phyloP scores from a whole-genome alignment of 2,888 invertebrate genomes.

The Geophilus truncorum region DNA sequence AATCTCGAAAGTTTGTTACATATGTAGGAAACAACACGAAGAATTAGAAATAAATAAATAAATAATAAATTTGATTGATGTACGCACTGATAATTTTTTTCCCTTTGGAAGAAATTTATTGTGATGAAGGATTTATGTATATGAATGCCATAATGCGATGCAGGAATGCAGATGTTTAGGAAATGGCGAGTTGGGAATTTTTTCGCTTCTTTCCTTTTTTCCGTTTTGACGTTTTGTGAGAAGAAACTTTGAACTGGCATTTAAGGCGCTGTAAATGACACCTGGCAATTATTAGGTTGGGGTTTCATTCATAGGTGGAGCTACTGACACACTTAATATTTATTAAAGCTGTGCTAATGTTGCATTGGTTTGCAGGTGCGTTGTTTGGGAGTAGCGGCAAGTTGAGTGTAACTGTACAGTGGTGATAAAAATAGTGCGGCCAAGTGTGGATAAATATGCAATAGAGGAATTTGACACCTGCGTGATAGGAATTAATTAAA shows the following conservation, averaged over 20 bases:
- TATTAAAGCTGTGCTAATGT: background rate
- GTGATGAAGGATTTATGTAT: background rate
- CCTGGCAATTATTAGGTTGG: background rate
- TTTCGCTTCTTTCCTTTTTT: background rate
- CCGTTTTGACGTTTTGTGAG: background rate
- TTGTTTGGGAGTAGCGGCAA: background rate
- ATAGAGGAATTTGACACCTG: background rate
- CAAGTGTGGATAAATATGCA: background rate
- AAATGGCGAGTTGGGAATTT: background rate
- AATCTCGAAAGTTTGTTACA: background rate
- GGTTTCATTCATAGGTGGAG: conserved; percentile 7
- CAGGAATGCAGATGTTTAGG: conserved; percentile 5
- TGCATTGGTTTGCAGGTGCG: background rate
- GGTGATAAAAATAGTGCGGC: background rate
- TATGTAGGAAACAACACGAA: background rate
- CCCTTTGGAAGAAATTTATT: background rate
- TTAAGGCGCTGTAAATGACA: background rate
- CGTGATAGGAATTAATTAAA: background rate
- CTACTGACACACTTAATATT: conserved; percentile 1
- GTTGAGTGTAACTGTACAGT: too few relatives aligned
- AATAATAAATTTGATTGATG: too few relatives aligned
- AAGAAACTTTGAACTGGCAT: background rate
- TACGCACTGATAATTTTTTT: background rate
- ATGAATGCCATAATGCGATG: background rate
- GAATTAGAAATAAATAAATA: background rate